Evolutionary conservation across 2,113 vertebrate species (phyloP).

Genomic region (Alligator sinensis): DNA sequence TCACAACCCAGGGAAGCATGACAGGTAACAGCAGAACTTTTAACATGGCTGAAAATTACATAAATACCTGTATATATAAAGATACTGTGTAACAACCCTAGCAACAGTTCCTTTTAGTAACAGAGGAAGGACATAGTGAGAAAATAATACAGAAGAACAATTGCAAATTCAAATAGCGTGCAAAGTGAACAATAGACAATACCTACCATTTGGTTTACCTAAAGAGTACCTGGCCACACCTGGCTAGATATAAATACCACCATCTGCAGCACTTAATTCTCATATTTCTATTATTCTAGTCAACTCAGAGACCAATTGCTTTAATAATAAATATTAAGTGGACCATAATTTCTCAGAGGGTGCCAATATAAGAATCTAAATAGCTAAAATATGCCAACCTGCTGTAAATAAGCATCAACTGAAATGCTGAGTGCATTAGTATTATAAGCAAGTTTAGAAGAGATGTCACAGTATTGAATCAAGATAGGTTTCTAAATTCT

Average conservation of each 20-base stretch:
- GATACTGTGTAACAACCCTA: not conserved
- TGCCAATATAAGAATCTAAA: not conserved
- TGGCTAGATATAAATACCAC: not conserved
- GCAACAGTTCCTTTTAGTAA: not conserved
- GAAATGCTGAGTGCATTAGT: not conserved
- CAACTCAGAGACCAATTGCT: not conserved
- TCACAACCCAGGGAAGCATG: not conserved
- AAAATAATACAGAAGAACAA: not conserved
- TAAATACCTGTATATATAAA: not conserved
- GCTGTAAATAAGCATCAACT: not conserved
- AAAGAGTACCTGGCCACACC: not conserved
- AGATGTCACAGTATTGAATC: not conserved
- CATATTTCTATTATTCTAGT: not conserved
- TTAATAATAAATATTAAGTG: not conserved
- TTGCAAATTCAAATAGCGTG: not conserved
- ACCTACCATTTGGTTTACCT: not conserved
- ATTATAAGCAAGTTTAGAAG: not conserved
- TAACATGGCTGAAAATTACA: not conserved
- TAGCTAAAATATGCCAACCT: not conserved
- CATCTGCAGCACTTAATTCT: not conserved
- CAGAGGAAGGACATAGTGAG: not conserved
- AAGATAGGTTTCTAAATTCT: not conserved
- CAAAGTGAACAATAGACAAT: not conserved
- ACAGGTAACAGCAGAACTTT: not conserved
- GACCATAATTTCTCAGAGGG: not conserved